Evolutionary conservation across 92 coral and sea anemone species (phyloP).

Genomic region (Siderastrea radians): DNA sequence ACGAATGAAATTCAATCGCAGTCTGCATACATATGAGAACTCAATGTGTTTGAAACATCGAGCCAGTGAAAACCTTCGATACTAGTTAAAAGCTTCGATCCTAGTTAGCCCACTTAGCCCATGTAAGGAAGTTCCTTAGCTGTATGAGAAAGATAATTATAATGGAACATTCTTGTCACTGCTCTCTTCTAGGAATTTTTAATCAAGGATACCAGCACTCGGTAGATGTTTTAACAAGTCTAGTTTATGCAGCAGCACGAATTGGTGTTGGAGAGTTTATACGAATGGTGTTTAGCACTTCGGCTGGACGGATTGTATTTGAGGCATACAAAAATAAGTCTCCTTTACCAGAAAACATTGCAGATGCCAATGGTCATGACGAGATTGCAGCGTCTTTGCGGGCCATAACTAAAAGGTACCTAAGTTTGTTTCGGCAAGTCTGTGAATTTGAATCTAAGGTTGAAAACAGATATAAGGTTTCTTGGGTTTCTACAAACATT

Average conservation of each 20-base stretch:
- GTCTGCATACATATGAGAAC: no score
- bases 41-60: no score
- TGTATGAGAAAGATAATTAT: no score
- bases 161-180: no score
- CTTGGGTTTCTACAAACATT: no score
- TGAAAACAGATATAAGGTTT: neutral
- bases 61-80: no score
- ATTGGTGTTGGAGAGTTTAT: neutral
- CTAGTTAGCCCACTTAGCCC: no score
- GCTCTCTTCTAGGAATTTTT: neutral
- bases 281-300: conserved; percentile 10
- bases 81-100: no score
- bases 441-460: no score
- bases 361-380: conserved; percentile 6
- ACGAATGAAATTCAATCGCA: no score
- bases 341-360: conserved; percentile 34
- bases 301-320: conserved; percentile 3
- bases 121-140: no score
- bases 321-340: neutral
- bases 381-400: conserved; percentile 15
- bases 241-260: conserved; percentile 23
- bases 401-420: neutral
- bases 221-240: neutral
- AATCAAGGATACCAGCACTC: neutral
- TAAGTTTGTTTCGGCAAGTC: no score